Conservation (phyloP, 2,888 invertebrate genomes). For the Onthophagus sagittarius region DNA sequence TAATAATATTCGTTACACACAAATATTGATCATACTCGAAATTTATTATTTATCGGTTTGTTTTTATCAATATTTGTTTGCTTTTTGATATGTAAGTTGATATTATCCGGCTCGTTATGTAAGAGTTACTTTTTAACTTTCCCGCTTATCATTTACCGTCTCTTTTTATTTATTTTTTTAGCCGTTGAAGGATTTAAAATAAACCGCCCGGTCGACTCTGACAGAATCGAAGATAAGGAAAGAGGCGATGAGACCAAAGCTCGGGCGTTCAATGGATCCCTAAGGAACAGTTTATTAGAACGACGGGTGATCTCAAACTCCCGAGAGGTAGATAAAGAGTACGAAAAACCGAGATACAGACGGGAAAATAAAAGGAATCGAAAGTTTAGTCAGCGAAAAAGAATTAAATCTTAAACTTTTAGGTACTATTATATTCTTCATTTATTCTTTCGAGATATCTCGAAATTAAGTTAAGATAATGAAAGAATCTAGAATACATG, state of each 20-base stretch:
- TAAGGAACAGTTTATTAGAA: background rate
- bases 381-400: background rate
- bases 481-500: no score
- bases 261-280: background rate
- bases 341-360: background rate
- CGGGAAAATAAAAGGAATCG: background rate
- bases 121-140: no score
- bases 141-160: no score
- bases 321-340: background rate
- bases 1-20: background rate
- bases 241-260: background rate
- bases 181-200: no score
- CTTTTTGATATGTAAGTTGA: background rate
- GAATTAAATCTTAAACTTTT: background rate
- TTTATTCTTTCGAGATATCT: no score
- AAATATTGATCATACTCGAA: background rate
- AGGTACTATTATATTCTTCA: no score
- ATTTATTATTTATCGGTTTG: background rate
- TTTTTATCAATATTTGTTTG: background rate
- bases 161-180: no score
- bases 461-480: no score
- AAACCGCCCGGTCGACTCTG: no score
- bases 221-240: background rate
- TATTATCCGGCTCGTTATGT: no score
- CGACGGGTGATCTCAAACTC: background rate